Evolutionary conservation across 2,888 invertebrate species (phyloP).

Genomic region (Papilio gigon): DNA sequence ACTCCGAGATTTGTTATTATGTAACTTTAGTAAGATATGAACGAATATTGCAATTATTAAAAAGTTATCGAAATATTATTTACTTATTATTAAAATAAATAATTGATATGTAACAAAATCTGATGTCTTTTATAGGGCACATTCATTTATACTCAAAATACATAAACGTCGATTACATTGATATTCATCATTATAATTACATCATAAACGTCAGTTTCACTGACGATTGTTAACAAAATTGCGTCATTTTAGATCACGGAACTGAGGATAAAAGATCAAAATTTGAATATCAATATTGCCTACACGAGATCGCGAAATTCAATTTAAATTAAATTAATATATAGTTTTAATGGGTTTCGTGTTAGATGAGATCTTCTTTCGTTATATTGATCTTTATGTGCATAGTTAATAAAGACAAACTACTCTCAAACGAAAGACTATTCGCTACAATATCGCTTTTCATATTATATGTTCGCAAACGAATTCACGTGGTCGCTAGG

Average conservation of each 20-base stretch:
- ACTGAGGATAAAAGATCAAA: slow-evolving; percentile 36
- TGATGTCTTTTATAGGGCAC: too few relatives aligned
- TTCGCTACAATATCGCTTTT: too few relatives aligned
- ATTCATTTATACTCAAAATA: neutral
- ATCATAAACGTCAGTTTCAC: slow-evolving; percentile 23
- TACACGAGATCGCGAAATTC: neutral
- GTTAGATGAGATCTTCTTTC: neutral
- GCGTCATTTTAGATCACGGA: slow-evolving; percentile 31
- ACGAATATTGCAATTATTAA: too few relatives aligned
- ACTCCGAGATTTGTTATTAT: too few relatives aligned
- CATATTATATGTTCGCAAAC: too few relatives aligned
- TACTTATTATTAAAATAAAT: too few relatives aligned
- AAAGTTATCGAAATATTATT: too few relatives aligned
- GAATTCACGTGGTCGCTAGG: too few relatives aligned
- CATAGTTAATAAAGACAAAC: neutral
- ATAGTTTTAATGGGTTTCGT: neutral
- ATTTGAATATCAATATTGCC: slow-evolving; percentile 4
- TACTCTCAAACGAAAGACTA: neutral
- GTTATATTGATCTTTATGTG: neutral
- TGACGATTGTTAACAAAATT: slow-evolving; percentile 13
- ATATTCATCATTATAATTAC: neutral
- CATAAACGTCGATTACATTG: neutral
- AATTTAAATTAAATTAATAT: neutral
- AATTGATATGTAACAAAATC: too few relatives aligned
- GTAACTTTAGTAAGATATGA: too few relatives aligned